Percentiles rank a stretch among this genome's conserved stretches.
Conservation (phyloP, 2,888 invertebrate genomes). For the Trypoxylon attenuatum region DNA sequence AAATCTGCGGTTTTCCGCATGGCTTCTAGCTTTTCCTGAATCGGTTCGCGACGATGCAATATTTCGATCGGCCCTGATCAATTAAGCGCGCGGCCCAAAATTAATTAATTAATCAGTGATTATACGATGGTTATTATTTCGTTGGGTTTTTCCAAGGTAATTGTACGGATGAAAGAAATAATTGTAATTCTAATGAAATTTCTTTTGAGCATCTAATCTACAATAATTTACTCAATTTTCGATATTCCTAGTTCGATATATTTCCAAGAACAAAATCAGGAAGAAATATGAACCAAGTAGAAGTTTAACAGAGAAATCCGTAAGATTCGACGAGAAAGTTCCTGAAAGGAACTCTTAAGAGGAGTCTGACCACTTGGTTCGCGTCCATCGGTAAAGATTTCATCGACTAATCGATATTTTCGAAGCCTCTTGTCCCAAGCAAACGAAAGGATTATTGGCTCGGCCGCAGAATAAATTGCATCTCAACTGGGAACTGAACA, state of each 20-base stretch:
- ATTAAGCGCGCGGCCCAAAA: constrained; percentile 12
- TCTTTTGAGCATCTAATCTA: too few relatives aligned
- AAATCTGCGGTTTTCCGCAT: background rate
- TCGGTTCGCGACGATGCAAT: background rate
- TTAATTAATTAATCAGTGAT: constrained; percentile 26
- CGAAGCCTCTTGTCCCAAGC: background rate
- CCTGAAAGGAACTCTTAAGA: too few relatives aligned
- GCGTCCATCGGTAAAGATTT: too few relatives aligned
- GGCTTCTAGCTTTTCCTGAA: background rate
- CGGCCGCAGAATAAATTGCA: constrained; percentile 33
- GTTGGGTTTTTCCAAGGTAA: constrained; percentile 5
- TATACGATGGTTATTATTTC: constrained; percentile 12
- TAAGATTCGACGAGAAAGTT: too few relatives aligned
- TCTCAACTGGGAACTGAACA: constrained; percentile 17
- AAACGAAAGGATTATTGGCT: background rate
- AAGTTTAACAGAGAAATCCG: too few relatives aligned
- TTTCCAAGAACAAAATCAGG: too few relatives aligned
- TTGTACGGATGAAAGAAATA: too few relatives aligned
- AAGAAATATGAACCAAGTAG: too few relatives aligned
- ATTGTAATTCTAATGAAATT: too few relatives aligned
- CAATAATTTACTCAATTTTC: too few relatives aligned
- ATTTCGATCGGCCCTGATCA: background rate
- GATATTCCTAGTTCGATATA: too few relatives aligned
- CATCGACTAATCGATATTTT: constrained; percentile 1
- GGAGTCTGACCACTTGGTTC: too few relatives aligned